Base-by-base conservation (phyloP, 2,888 invertebrate genomes). In the Lepas anatifera region DNA sequence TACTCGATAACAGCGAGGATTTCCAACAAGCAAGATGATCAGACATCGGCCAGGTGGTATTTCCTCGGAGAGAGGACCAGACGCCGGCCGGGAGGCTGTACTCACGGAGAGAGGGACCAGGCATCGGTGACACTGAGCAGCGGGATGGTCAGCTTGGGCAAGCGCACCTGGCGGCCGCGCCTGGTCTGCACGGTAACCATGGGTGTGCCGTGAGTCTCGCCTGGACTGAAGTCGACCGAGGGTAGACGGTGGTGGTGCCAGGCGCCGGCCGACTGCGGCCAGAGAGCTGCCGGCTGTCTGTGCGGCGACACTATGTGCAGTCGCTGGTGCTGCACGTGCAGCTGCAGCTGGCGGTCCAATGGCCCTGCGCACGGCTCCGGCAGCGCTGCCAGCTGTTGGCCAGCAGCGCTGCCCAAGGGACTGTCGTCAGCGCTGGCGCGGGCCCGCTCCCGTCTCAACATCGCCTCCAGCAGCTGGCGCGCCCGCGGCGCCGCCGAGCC, bases 181-280 rank as follows among this genome's bases (percentile, higher is more conserved):
- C 87, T 82, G 41, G 84, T 84, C 75, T 85, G 84, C 74, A 86
- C 82, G 25, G 84, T 84, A 69, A 82, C 80, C 48, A 71, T 72
- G 1, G 85, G 83, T 73, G 85, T 84, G 41, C 41, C 41, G 41
- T 10, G 11, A 4, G 10, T 10, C 0, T 91, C 92, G 77, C 88
- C 88, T 78, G 89, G 89, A 0, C 89, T 89, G 75, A 91, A 91
- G 71, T 92, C 81, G 71, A 92, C 92, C 52, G 89, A 90, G 69
- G 92, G 84, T 74, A 84, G 85, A 22, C 87, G 78, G 75, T 84
- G 84, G 50, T 79, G 79, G 6, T 70, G 70, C 25, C 63, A 67
- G 1, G 72, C 69, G 70, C 69, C 37, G 71, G 69, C n/a, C 70
- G 67, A 22, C 37, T 43, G 41, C 16, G 69, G 46, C 10, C 63